Evolutionary conservation across 2,113 vertebrate species (phyloP), one percentile per base, ranked within the genome.

Genomic region (Xiphias gladius): DNA sequence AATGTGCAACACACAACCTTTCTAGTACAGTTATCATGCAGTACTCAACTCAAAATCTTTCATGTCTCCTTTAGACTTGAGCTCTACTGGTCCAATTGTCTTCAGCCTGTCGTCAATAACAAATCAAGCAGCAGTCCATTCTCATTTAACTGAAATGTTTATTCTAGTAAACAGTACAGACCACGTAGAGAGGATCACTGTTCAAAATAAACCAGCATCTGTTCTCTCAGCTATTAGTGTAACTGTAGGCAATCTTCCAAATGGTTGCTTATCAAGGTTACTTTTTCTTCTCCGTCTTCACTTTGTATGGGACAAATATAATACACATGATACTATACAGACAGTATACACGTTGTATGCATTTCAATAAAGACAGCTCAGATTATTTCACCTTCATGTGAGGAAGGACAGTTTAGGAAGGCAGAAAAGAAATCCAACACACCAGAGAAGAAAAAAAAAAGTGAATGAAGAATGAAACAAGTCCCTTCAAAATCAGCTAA

Each of bases 81-180:
- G n/a, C n/a, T 43, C 61, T 24, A 16, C 43, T 30, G 61, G 16
- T 66, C n/a, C 32, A 7, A 17, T 11, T 14, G 13, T 20, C 11
- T 52, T 24, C 24, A 52, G 7, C 14, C 7, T 1, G 3, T 48
- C 48, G 20, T 39, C 46, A 57, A 64, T 16, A 57, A 72, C 13
- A 76, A 78, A 75, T 46, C 22, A 82, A 69, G 54, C 79, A 54
- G 52, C 32, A 79, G 54, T 64, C 70, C 26, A 59, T 37, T 37
- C 10, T 67, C 43, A 73, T 82, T 69, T 57, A 90, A 92, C 86
- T 95, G 94, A 95, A 96, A 96, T 93, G 93, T 93, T 96, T 94
- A 93, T 94, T 94, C 92, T 95, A 94, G 94, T 95, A 96, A 96
- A 96, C 94, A 95, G 95, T 93, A 90, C 77, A 90, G 94, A 95